These are phyloP conservation scores for Porites lutea DNA, from an alignment of 64 coral and sea anemone species.

Conservation along the genomic window DNA sequence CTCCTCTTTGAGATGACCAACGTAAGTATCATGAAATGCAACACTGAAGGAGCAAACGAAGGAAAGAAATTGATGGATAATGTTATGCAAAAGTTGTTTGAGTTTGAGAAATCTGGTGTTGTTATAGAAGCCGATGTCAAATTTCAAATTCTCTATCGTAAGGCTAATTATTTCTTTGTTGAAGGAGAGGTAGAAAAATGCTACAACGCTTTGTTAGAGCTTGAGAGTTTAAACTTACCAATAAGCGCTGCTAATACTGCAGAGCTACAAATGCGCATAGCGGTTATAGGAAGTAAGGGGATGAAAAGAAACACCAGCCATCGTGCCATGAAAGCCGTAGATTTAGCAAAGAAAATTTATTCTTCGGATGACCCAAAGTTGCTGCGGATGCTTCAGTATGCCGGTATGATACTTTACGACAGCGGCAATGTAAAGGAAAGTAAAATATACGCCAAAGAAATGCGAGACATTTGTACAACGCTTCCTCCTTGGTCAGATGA, in stretches of 20 bases:
- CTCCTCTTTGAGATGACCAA: neutral
- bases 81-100: neutral
- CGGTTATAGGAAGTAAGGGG: no score
- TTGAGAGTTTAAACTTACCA: neutral
- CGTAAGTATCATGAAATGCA: neutral
- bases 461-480: no score
- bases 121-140: neutral
- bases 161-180: neutral
- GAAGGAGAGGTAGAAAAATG: neutral
- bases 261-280: no score
- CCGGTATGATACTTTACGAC: no score
- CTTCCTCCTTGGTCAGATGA: no score
- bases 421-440: no score
- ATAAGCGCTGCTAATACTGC: neutral
- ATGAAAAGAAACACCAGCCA: no score
- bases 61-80: neutral
- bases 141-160: neutral
- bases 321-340: no score
- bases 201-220: neutral
- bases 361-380: no score
- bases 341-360: no score
- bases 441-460: no score
- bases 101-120: neutral
- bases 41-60: neutral
- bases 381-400: no score